phyloP scores from a whole-genome alignment of 2,113 vertebrate species.

The Cyphomyrus discorhynchus region DNA sequence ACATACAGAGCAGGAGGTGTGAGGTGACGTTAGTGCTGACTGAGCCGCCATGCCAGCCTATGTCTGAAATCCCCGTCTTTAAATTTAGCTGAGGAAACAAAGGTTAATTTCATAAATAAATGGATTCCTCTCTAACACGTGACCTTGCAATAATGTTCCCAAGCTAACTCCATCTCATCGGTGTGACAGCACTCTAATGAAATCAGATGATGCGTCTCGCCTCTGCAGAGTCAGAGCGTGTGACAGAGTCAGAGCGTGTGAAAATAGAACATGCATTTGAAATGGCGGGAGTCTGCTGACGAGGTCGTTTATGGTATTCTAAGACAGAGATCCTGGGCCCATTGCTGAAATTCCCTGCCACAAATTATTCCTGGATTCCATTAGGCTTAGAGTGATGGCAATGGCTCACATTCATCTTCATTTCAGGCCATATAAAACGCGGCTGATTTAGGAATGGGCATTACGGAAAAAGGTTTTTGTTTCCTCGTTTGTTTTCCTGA shows the following conservation, averaged over 20 bases:
- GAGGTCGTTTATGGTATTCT: neutral
- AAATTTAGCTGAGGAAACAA: constrained; percentile 8
- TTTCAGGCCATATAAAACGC: neutral
- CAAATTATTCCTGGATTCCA: constrained; percentile 11
- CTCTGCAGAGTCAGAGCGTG: neutral
- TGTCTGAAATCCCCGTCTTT: neutral
- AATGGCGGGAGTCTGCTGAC: neutral
- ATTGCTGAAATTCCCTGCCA: neutral
- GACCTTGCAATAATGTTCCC: neutral
- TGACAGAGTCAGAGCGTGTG: neutral
- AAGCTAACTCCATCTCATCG: neutral
- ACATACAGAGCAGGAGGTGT: neutral
- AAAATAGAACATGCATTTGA: neutral
- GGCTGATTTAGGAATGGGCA: neutral
- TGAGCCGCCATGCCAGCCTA: neutral
- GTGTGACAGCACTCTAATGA: neutral
- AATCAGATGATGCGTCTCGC: neutral
- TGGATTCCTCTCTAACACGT: constrained; percentile 10
- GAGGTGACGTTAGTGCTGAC: neutral
- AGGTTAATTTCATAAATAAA: neutral
- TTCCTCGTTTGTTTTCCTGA: neutral
- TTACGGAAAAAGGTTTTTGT: neutral
- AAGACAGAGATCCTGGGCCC: neutral
- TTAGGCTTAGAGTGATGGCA: neutral
- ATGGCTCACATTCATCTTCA: neutral